A percentile compares a stretch with the other conserved stretches of the same genome.
Conservation (phyloP, 23 tunicate genomes). For the Ascidia mentula region DNA sequence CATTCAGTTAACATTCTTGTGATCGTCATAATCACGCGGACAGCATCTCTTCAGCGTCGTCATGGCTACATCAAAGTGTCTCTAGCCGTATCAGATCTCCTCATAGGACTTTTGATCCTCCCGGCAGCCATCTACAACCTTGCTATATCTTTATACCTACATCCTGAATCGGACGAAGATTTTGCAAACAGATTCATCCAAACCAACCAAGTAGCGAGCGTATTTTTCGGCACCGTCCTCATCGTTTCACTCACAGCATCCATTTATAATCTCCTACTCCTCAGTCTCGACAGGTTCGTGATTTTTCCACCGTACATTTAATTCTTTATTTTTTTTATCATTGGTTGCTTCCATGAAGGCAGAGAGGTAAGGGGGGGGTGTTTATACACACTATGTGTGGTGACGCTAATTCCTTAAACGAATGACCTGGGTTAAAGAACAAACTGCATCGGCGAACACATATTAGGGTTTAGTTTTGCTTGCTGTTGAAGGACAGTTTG, state of each 20-base stretch:
- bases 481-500: no score
- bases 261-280: constrained; percentile 65
- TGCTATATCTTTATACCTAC: constrained; percentile 45
- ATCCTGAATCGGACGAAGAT: not conserved
- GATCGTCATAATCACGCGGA: constrained; percentile 56
- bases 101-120: constrained; percentile 72
- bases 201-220: constrained; percentile 51
- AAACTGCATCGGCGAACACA: no score
- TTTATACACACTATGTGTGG: no score
- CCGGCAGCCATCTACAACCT: constrained; percentile 77
- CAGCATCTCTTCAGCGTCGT: constrained; percentile 43
- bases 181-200: constrained; percentile 25
- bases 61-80: constrained; percentile 93
- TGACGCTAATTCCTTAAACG: no score
- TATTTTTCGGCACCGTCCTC: constrained; percentile 69
- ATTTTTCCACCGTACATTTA: no score
- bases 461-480: no score
- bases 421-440: no score
- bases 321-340: no score
- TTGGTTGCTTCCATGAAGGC: no score
- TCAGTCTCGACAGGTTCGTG: constrained; percentile 82
- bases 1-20: constrained; percentile 78
- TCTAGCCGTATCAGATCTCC: constrained; percentile 70
- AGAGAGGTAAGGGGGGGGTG: no score
- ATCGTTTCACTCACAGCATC: constrained; percentile 73